These are phyloP conservation scores for Coenobita brevimanus DNA, from an alignment of 1,140 invertebrate genomes.

Conservation along the genomic window DNA sequence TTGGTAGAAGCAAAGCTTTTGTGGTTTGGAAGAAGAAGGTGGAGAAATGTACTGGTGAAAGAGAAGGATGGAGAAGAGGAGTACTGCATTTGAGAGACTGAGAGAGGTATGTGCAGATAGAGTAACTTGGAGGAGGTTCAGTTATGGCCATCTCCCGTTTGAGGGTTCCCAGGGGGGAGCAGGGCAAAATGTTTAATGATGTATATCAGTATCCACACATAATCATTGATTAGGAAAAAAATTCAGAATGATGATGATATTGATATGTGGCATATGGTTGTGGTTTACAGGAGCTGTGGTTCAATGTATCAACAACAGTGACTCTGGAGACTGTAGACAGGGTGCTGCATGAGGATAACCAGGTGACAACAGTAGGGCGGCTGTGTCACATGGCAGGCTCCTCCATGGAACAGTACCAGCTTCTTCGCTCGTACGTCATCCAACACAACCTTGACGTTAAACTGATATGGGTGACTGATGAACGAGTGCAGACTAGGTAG, in stretches of 20 bases:
- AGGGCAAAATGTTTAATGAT: too few relatives aligned
- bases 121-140: neutral
- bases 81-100: too few relatives aligned
- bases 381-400: constrained; percentile 48
- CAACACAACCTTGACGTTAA: constrained; percentile 44
- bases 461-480: constrained; percentile 62
- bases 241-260: too few relatives aligned
- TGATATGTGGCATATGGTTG: neutral
- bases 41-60: too few relatives aligned
- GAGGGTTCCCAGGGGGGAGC: too few relatives aligned
- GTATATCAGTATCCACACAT: too few relatives aligned
- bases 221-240: too few relatives aligned
- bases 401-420: constrained; percentile 52
- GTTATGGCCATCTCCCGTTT: neutral
- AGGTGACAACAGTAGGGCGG: constrained; percentile 25
- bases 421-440: constrained; percentile 26
- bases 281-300: constrained; percentile 61
- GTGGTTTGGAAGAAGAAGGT: too few relatives aligned
- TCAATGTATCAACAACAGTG: constrained; percentile 60
- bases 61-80: too few relatives aligned
- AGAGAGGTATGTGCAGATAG: too few relatives aligned
- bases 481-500: constrained; percentile 22
- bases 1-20: too few relatives aligned
- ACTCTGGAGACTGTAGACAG: constrained; percentile 37
- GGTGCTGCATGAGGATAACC: constrained; percentile 36